Evolutionary conservation across 1,140 invertebrate genomes (phyloP), one percentile per base, ranked within the genome.

Genomic region (Carcinoscorpius rotundicauda): DNA sequence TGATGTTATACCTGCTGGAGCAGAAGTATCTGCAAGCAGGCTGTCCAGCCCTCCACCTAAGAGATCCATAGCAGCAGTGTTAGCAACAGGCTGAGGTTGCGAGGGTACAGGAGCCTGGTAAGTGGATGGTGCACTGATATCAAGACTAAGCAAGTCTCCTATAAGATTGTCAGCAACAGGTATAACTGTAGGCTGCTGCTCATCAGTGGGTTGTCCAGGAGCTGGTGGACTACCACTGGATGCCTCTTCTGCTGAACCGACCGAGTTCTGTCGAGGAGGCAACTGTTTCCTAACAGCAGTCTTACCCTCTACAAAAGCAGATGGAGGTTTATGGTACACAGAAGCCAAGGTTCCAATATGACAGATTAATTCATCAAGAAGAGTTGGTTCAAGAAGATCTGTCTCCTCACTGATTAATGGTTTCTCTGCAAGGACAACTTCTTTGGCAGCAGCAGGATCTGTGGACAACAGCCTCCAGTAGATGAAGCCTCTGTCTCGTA

Each of bases 391-490:
- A 57, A 99, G 79, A 4, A 99, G 80, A 81, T 99, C 97, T 0
- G 97, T 99, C 81, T 99, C 97, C 77, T 99, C 97, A 0, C 93
- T 97, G 72, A 99, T 99, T 5, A 99, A 82, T 29, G 97, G 97
- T 76, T 99, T 99, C 76, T 99, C 97, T 1, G 97, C 97, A 10
- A 99, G 81, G n/a, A 99, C 97, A 52, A 95, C 95, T 78, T 99
- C 96, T 77, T 99, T 99, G 49, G 97, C 97, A 49, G 91, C 92
- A 49, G 92, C 95, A 4, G 97, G 97, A 81, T 99, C 97, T 10
- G 97, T 99, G 58, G 95, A 98, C 10, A 99, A 80, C 49, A 99
- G 81, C 60, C 97, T 85, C 97, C 97, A 99, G 77, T 99, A 99
- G 73, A 99, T 99, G 75, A 99, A 99, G 52, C 97, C 97, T 70